These are phyloP conservation scores for Cataglyphis cursor DNA, from an alignment of 2,888 invertebrate genomes.

Conservation along the genomic window DNA sequence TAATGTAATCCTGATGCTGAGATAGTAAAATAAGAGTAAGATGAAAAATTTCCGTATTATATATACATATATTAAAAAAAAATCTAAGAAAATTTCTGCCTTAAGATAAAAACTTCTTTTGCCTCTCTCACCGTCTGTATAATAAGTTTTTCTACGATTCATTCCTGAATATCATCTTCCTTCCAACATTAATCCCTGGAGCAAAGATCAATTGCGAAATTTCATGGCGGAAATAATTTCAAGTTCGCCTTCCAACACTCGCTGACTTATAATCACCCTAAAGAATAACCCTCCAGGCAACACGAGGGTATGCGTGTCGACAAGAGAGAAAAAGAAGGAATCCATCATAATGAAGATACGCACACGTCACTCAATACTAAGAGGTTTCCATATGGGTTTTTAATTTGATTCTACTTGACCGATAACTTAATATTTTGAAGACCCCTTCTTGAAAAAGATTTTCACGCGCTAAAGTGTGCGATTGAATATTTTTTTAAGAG, in stretches of 20 bases:
- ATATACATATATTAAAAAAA: no score
- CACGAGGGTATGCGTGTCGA: conserved; percentile 7
- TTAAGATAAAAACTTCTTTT: not conserved
- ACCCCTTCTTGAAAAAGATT: conserved; percentile 37
- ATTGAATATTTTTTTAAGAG: not conserved
- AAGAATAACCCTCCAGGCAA: conserved; percentile 13
- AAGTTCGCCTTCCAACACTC: not conserved
- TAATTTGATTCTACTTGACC: conserved; percentile 77
- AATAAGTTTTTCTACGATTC: not conserved
- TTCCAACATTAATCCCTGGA: conserved; percentile 5
- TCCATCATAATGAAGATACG: conserved; percentile 79
- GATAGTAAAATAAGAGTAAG: not conserved
- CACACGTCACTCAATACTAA: conserved; percentile 76
- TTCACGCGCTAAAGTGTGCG: not conserved
- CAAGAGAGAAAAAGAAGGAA: conserved; percentile 71
- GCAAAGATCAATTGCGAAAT: conserved; percentile 15
- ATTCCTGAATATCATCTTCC: not conserved
- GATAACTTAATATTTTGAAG: conserved; percentile 67
- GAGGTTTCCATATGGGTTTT: conserved; percentile 71
- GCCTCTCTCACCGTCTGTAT: not conserved
- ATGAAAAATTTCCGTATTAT: not conserved
- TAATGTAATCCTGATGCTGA: not conserved
- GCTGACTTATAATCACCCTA: conserved; percentile 5
- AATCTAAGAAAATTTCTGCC: not conserved
- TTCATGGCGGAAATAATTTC: conserved; percentile 23